Evolutionary conservation across 2,113 vertebrate species (phyloP), one percentile per base, ranked within the genome.

Genomic region (Calidris pygmaea): DNA sequence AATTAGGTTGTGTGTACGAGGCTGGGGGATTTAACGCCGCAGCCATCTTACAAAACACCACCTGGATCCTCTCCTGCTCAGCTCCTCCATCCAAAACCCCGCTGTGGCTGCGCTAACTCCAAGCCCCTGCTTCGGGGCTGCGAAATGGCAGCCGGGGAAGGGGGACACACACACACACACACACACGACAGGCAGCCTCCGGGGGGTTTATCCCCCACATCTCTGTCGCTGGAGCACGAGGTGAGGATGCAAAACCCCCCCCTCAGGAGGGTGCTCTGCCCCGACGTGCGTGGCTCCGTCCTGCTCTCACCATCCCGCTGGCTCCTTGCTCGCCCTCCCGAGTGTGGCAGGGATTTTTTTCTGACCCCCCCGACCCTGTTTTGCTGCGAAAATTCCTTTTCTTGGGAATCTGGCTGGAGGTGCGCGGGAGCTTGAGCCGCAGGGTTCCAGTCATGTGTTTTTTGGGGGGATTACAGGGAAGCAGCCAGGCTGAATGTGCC

Each of bases 361-460:
- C 26, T 6, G 4, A 5, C 34, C 1, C 1, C 1, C 47, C 47
- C 45, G 16, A 17, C 7, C 45, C 52, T 15, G 9, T 56, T 41
- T 21, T 10, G 53, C 55, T 41, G 56, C 39, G 52, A 29, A 15
- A 53, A 53, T 53, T 53, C 52, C 52, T 29, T 29, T 29, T 26
- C 27, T 55, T 29, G 29, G 53, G 76, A n/a, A 7, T 12, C 5
- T 1, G 45, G 7, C 23, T 19, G 6, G 75, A 68, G 82, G 4
- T 1, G n/a, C 1, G 74, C 1, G 45, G 72, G 77, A n/a, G 89
- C 67, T 2, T 2, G 87, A 70, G 84, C 84, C 1, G 3, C 3
- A 1, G 0, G 4, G 5, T 2, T n/a, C 1, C 0, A 80, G 14
- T 20, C 43, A 0, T 0, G 50, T n/a, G 45, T 39, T 4, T 3